Conservation (phyloP, 2,113 vertebrate species). For the Heterotilapia buettikoferi region DNA sequence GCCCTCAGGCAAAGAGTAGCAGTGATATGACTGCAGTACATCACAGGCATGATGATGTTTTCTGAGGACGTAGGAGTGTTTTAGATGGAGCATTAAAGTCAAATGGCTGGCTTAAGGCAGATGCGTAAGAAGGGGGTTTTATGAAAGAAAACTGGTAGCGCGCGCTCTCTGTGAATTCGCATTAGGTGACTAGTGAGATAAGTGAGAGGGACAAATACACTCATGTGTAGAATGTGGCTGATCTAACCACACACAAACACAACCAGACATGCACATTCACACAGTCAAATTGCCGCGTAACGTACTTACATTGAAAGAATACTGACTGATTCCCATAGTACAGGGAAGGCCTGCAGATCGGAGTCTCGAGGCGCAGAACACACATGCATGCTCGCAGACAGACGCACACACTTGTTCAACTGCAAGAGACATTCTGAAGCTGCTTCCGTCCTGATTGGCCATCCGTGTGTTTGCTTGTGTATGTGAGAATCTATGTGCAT, state of each 20-base stretch:
- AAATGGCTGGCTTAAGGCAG: background rate
- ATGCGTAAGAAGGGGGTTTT: background rate
- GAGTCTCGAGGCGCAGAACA: background rate
- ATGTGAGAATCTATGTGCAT: background rate
- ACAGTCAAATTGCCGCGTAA: constrained; percentile 7
- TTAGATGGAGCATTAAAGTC: constrained; percentile 4
- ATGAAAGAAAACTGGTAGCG: background rate
- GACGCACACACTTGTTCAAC: background rate
- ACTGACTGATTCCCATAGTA: constrained; percentile 8
- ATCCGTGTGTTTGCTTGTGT: background rate
- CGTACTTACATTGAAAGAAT: constrained; percentile 15
- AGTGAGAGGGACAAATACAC: background rate
- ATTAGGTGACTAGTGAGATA: background rate
- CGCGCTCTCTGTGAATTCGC: background rate
- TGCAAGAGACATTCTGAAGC: constrained; percentile 1
- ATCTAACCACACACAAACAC: background rate
- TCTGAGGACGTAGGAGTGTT: background rate
- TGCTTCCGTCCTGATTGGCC: constrained; percentile 40
- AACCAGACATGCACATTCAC: background rate
- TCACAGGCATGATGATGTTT: constrained; percentile 8
- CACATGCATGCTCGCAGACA: background rate
- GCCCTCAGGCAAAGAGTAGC: constrained; percentile 14
- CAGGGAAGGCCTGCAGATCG: background rate
- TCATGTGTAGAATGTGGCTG: background rate
- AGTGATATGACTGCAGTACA: background rate